Conservation (phyloP, 1,140 invertebrate species). For the Drosophila varians region DNA sequence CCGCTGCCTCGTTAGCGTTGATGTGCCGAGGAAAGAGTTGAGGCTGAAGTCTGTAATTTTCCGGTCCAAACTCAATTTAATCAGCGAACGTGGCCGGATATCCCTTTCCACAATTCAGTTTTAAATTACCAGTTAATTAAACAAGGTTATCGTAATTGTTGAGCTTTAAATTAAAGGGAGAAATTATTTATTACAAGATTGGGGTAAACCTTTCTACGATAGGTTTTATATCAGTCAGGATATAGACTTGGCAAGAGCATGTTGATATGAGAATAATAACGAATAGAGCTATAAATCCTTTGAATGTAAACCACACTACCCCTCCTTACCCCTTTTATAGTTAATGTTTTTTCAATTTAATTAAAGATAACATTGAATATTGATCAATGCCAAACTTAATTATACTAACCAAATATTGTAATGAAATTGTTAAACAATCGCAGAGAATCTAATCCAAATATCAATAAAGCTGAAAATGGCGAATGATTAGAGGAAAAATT, state of each 20-base stretch:
- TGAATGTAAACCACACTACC: too few relatives aligned
- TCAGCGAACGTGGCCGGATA: constrained; percentile 11
- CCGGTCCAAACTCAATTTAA: constrained; percentile 44
- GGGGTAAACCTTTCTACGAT: too few relatives aligned
- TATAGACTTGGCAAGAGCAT: too few relatives aligned
- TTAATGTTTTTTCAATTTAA: too few relatives aligned
- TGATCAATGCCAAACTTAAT: too few relatives aligned
- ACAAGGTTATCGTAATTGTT: neutral
- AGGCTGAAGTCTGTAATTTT: constrained; percentile 35
- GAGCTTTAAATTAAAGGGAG: neutral
- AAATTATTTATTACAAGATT: too few relatives aligned
- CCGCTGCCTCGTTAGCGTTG: constrained; percentile 44
- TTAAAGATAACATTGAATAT: too few relatives aligned
- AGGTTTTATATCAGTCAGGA: too few relatives aligned
- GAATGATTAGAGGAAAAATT: constrained; percentile 39
- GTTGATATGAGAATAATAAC: too few relatives aligned
- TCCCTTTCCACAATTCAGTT: constrained; percentile 10
- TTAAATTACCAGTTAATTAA: constrained; percentile 40
- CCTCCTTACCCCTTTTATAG: too few relatives aligned
- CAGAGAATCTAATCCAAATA: neutral
- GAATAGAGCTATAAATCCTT: too few relatives aligned
- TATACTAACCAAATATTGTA: neutral
- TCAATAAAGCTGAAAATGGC: constrained; percentile 14
- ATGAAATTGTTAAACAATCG: neutral
- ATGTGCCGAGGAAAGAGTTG: constrained; percentile 18